A percentile compares a stretch with the other conserved stretches of the same genome.
These are phyloP conservation scores for Ptychadena robeensis DNA, from an alignment of 2,797 vertebrate species.

Conservation along the genomic window DNA sequence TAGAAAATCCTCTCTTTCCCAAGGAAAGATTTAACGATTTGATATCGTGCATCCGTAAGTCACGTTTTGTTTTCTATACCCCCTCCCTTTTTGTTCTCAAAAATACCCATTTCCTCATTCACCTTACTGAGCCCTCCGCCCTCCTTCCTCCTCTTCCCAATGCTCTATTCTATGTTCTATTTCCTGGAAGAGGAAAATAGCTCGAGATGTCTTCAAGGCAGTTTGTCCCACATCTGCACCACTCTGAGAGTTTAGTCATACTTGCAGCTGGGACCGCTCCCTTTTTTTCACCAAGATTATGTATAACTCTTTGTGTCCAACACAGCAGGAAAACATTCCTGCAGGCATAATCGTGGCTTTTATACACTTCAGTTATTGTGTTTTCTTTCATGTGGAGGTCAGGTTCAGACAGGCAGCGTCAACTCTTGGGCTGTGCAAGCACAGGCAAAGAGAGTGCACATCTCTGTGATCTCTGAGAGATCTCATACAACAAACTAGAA, in stretches of 20 bases:
- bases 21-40: slow-evolving; percentile 98
- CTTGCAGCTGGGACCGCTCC: slow-evolving; percentile 66
- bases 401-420: slow-evolving; percentile 46
- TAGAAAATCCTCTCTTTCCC: slow-evolving; percentile 97
- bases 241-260: slow-evolving; percentile 68
- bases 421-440: slow-evolving; percentile 15
- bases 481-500: neutral
- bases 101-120: slow-evolving; percentile 21
- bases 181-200: slow-evolving; percentile 64
- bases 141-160: slow-evolving; percentile 50
- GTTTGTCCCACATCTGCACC: slow-evolving; percentile 65
- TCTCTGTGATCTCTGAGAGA: slow-evolving; percentile 23
- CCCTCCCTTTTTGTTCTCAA: neutral
- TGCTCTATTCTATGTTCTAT: slow-evolving; percentile 60
- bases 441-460: slow-evolving; percentile 42
- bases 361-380: slow-evolving; percentile 65
- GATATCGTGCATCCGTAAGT: slow-evolving; percentile 96
- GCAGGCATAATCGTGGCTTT: slow-evolving; percentile 53
- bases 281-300: slow-evolving; percentile 63
- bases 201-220: slow-evolving; percentile 61
- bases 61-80: slow-evolving; percentile 48
- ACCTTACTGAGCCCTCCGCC: slow-evolving; percentile 28
- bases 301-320: slow-evolving; percentile 64
- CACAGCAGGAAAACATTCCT: slow-evolving; percentile 61
- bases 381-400: slow-evolving; percentile 62